Conservation (phyloP, 2,888 invertebrate species). For the Argyresthia albistria region DNA sequence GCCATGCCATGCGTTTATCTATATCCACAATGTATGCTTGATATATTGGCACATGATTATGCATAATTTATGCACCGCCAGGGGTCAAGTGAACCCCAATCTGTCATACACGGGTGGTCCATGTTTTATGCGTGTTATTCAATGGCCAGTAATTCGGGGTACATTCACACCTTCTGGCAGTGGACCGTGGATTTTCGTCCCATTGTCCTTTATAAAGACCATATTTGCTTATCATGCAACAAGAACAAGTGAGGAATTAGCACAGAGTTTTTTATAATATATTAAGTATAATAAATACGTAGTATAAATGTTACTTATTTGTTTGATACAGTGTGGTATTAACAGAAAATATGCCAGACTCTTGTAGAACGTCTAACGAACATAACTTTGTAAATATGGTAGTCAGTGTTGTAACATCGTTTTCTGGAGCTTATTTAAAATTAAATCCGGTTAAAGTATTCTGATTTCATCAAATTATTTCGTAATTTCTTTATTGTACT, state of each 20-base stretch:
- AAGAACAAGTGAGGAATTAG: constrained; percentile 39
- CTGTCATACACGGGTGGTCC: constrained; percentile 11
- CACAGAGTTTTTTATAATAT: constrained; percentile 15
- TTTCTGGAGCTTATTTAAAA: no score
- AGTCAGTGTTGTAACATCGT: no score
- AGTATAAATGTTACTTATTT: no score
- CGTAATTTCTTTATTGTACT: no score
- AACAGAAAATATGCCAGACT: no score
- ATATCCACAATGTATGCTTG: neutral
- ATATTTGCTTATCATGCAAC: constrained; percentile 30
- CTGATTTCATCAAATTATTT: no score
- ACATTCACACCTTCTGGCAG: constrained; percentile 58
- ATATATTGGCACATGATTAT: constrained; percentile 45
- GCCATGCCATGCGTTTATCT: no score
- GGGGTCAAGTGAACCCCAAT: constrained; percentile 55
- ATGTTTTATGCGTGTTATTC: constrained; percentile 16
- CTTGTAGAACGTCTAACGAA: no score
- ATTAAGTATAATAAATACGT: neutral
- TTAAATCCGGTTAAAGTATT: no score
- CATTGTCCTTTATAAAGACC: constrained; percentile 15
- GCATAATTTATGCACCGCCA: constrained; percentile 59
- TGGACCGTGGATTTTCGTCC: constrained; percentile 22
- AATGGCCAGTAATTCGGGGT: constrained; percentile 46
- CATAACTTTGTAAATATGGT: no score
- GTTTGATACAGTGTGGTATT: no score